Conservation (phyloP, 2,888 invertebrate genomes). For the Cordilura impudica region DNA sequence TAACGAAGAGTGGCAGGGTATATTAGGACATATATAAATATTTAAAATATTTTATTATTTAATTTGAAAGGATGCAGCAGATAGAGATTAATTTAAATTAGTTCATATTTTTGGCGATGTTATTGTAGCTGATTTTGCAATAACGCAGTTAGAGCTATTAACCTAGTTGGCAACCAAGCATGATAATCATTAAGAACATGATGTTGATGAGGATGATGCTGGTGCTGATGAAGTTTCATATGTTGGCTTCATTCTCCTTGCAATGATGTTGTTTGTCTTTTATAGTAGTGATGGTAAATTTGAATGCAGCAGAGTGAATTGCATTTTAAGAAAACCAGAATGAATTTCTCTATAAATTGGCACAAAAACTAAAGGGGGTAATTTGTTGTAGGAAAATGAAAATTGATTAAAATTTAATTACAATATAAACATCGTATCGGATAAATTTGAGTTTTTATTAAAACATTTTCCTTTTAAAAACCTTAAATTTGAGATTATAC, state of each 20-base stretch:
- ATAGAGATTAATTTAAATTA: not conserved
- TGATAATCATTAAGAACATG: too few species aligned
- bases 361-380: not conserved
- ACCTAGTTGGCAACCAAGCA: constrained; percentile 17
- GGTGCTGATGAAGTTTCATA: not conserved
- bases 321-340: not conserved
- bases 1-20: too few species aligned
- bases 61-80: not conserved
- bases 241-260: not conserved
- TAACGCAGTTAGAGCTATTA: constrained; percentile 33
- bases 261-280: not conserved
- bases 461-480: too few species aligned
- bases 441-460: too few species aligned
- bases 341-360: not conserved
- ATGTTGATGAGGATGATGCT: too few species aligned
- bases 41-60: too few species aligned
- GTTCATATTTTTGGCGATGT: not conserved
- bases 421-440: too few species aligned
- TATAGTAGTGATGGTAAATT: not conserved
- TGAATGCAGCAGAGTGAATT: not conserved
- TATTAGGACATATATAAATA: too few species aligned
- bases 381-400: too few species aligned
- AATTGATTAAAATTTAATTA: too few species aligned
- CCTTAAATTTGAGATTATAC: too few species aligned
- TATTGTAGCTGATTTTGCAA: constrained; percentile 4